Percentiles rank a stretch among this genome's conserved stretches.
Conservation (phyloP, 2,113 vertebrate species). For the Corythoichthys haematopterus region DNA sequence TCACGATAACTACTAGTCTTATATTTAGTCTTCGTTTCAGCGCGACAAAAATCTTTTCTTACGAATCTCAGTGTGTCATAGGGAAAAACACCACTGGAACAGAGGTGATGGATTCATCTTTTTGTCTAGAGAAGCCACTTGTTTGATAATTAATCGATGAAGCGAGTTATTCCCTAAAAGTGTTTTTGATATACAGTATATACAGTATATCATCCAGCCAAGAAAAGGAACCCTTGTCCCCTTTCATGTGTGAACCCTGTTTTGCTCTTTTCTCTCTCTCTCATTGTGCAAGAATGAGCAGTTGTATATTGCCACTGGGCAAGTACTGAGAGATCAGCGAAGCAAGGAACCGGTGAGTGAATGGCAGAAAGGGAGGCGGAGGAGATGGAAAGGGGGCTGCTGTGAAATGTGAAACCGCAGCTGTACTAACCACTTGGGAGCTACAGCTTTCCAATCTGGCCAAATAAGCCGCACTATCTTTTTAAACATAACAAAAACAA, state of each 20-base stretch:
- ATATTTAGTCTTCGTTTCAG: constrained; percentile 31
- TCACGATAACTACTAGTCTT: constrained; percentile 20
- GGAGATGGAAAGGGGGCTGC: constrained; percentile 50
- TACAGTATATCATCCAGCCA: constrained; percentile 37
- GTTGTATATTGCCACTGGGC: constrained; percentile 89
- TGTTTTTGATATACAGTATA: constrained; percentile 23
- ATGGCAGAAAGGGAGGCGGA: constrained; percentile 31
- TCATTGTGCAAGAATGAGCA: constrained; percentile 84
- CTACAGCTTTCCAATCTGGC: constrained; percentile 66
- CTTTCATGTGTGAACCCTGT: constrained; percentile 68
- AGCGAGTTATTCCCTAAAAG: constrained; percentile 62
- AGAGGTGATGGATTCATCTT: constrained; percentile 62
- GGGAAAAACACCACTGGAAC: constrained; percentile 40
- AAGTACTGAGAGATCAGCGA: constrained; percentile 82
- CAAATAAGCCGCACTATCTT: constrained; percentile 67
- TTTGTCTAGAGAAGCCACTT: constrained; percentile 44
- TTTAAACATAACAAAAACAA: constrained; percentile 72
- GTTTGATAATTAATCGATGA: constrained; percentile 70
- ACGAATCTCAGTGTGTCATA: constrained; percentile 35
- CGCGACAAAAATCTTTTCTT: constrained; percentile 35
- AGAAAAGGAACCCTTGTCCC: constrained; percentile 62
- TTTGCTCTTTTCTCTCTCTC: constrained; percentile 69
- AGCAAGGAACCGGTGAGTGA: constrained; percentile 84
- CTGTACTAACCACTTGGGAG: constrained; percentile 70
- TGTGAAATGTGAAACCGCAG: constrained; percentile 60